Conservation (phyloP, 2,113 vertebrate genomes). For the Paramormyrops kingsleyae region DNA sequence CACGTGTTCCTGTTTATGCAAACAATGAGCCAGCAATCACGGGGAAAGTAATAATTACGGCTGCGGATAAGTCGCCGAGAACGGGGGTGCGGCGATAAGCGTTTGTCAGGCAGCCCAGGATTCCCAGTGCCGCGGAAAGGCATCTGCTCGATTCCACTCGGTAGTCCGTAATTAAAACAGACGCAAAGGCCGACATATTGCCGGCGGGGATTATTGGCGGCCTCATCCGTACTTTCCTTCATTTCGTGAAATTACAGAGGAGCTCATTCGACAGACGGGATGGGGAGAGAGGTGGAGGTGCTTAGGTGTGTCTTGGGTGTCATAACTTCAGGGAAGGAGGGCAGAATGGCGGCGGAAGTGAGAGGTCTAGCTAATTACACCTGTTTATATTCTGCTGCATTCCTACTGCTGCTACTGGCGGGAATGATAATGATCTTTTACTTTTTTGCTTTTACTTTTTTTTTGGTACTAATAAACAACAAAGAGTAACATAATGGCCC, state of each 20-base stretch:
- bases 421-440: neutral
- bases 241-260: neutral
- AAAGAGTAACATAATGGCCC: neutral
- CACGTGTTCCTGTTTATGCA: slow-evolving; percentile 1
- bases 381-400: neutral
- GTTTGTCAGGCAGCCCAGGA: neutral
- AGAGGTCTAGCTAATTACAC: neutral
- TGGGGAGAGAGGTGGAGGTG: neutral
- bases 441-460: neutral
- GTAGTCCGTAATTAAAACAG: neutral
- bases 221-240: neutral
- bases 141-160: neutral
- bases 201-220: neutral
- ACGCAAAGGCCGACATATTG: neutral
- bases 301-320: neutral
- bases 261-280: neutral
- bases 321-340: neutral
- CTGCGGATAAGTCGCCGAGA: neutral
- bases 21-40: neutral
- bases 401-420: neutral
- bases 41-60: neutral
- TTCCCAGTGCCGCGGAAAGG: neutral
- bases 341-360: neutral
- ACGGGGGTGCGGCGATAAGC: neutral
- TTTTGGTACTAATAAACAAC: neutral